Evolutionary conservation across 2,113 vertebrate genomes (phyloP).

Genomic region (Girardinichthys multiradiatus): DNA sequence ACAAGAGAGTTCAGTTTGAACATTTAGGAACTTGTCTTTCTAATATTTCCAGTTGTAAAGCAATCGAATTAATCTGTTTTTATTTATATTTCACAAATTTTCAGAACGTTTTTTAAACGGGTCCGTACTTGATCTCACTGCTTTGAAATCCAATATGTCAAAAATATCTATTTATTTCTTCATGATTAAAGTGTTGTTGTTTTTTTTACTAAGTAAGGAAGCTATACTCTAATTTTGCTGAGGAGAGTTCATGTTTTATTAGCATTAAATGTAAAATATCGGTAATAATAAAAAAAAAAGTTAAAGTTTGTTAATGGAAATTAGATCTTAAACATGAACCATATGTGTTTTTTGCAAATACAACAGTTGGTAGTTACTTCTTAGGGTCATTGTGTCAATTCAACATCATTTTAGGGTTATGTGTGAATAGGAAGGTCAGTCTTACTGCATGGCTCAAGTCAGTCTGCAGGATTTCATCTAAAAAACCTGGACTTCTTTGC

Average conservation of each 20-base stretch:
- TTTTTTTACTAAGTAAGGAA: not conserved
- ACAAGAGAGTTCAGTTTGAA: not conserved
- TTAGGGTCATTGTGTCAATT: not conserved
- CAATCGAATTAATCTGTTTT: no score
- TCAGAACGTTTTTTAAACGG: not conserved
- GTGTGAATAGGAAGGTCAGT: not conserved
- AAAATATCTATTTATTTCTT: not conserved
- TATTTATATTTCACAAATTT: not conserved
- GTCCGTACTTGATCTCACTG: not conserved
- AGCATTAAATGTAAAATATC: no score
- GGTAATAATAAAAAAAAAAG: no score
- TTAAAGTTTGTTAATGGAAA: not conserved
- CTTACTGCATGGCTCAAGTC: not conserved
- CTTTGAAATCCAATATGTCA: not conserved
- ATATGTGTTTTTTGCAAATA: not conserved
- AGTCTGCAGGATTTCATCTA: no score
- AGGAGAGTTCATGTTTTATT: no score
- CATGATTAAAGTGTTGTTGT: not conserved
- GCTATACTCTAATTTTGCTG: no score
- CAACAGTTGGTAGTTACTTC: not conserved
- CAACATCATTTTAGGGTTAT: not conserved
- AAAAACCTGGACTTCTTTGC: no score
- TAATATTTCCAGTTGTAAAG: not conserved
- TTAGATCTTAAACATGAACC: not conserved
- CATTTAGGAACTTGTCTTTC: not conserved